Conservation (phyloP, 2,797 vertebrate genomes). For the Fistularia tabacaria region DNA sequence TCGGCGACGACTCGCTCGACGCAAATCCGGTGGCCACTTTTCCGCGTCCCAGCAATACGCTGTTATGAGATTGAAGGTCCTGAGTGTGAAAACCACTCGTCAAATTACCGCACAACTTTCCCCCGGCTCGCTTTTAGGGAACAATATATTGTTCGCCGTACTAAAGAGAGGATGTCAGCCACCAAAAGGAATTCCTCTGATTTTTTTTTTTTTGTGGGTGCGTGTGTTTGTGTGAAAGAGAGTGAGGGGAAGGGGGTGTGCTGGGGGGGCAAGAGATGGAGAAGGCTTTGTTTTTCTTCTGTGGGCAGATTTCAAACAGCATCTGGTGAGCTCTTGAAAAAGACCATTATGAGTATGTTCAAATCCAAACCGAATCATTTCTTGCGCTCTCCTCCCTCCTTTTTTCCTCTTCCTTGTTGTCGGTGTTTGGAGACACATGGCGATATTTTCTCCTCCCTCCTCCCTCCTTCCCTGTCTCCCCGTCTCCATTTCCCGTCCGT, state of each 20-base stretch:
- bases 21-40: too few relatives aligned
- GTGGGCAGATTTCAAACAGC: slow-evolving; percentile 78
- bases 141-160: slow-evolving; percentile 18
- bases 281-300: slow-evolving; percentile 66
- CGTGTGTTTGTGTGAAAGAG: slow-evolving; percentile 31
- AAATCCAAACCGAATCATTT: slow-evolving; percentile 72
- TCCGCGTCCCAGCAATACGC: slow-evolving; percentile 3
- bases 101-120: slow-evolving; percentile 47
- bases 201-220: slow-evolving; percentile 24
- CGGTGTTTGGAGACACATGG: slow-evolving; percentile 69
- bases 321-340: slow-evolving; percentile 77
- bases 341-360: slow-evolving; percentile 62
- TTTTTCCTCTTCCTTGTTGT: slow-evolving; percentile 59
- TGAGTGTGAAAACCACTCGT: slow-evolving; percentile 32
- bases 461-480: slow-evolving; percentile 9
- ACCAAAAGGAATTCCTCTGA: slow-evolving; percentile 48
- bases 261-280: slow-evolving; percentile 35
- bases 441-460: slow-evolving; percentile 48
- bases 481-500: slow-evolving; percentile 12
- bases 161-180: slow-evolving; percentile 37
- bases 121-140: slow-evolving; percentile 32
- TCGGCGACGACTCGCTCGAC: too few relatives aligned
- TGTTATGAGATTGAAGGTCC: slow-evolving; percentile 27
- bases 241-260: not conserved
- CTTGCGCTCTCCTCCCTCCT: slow-evolving; percentile 38